These are phyloP conservation scores for Chironomus tentans DNA, from an alignment of 2,888 invertebrate species.

Conservation along the genomic window DNA sequence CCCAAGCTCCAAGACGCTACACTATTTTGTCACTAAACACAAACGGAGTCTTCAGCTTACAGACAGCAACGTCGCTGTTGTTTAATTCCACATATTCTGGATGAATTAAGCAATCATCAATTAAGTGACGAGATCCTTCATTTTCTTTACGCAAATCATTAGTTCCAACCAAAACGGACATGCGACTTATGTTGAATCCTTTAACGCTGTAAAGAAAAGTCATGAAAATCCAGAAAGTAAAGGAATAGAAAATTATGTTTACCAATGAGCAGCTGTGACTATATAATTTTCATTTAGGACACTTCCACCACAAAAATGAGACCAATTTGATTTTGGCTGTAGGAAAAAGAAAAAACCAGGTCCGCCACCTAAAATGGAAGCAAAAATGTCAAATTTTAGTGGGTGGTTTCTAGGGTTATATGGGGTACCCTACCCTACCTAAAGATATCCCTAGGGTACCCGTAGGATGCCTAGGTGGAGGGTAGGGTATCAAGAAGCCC, in stretches of 20 bases:
- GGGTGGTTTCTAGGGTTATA: too few relatives aligned
- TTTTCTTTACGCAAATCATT: conserved; percentile 27
- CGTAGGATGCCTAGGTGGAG: too few relatives aligned
- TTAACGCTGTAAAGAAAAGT: conserved; percentile 32
- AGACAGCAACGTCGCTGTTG: conserved; percentile 39
- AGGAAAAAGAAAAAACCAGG: neutral
- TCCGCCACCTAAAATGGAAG: neutral
- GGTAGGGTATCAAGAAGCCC: too few relatives aligned
- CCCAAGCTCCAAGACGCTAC: too few relatives aligned
- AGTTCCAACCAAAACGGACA: conserved; percentile 31
- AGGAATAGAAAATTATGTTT: neutral
- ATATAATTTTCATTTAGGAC: conserved; percentile 36
- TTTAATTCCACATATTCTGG: conserved; percentile 37
- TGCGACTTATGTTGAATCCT: conserved; percentile 34
- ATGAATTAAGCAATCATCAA: conserved; percentile 36
- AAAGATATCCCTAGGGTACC: too few relatives aligned
- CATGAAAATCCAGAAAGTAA: too few relatives aligned
- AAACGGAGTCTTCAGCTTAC: conserved; percentile 36
- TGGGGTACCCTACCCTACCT: too few relatives aligned
- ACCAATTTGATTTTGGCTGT: neutral
- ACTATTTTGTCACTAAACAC: conserved; percentile 32
- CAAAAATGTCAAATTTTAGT: too few relatives aligned
- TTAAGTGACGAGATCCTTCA: conserved; percentile 34
- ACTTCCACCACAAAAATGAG: conserved; percentile 38
- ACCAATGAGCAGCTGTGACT: conserved; percentile 39